phyloP scores from a whole-genome alignment of 1,140 invertebrate species.

The Lepidurus couesii region DNA sequence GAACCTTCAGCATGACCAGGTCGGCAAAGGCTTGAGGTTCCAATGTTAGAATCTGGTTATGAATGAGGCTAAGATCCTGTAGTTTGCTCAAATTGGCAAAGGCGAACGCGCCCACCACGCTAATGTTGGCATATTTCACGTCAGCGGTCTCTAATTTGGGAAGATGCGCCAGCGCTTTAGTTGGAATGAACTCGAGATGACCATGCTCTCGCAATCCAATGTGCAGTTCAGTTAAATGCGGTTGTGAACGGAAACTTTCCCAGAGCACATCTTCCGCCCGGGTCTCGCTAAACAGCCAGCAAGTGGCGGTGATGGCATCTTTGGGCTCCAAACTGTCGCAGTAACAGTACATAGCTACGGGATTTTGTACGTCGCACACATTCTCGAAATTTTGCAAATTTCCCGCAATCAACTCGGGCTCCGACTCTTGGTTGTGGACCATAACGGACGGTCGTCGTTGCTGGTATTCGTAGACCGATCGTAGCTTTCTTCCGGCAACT shows the following conservation, averaged over 20 bases:
- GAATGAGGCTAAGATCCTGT: constrained; percentile 57
- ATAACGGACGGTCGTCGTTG: not conserved
- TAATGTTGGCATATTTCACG: constrained; percentile 63
- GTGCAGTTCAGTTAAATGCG: constrained; percentile 58
- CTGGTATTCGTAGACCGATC: constrained; percentile 4
- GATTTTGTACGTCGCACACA: constrained; percentile 46
- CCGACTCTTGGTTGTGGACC: not conserved
- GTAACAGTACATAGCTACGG: constrained; percentile 46
- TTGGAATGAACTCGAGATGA: constrained; percentile 59
- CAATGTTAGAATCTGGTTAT: constrained; percentile 60
- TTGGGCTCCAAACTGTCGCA: constrained; percentile 43
- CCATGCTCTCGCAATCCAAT: constrained; percentile 61
- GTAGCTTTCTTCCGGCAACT: not conserved
- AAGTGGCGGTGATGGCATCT: constrained; percentile 49
- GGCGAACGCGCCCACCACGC: constrained; percentile 57
- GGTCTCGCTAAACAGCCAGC: constrained; percentile 58
- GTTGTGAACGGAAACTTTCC: constrained; percentile 60
- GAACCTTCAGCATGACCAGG: constrained; percentile 55
- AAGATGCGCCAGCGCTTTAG: constrained; percentile 57
- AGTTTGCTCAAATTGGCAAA: constrained; percentile 64
- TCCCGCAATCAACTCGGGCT: not conserved
- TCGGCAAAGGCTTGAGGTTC: constrained; percentile 60
- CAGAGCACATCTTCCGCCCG: constrained; percentile 60
- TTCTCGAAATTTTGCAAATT: constrained; percentile 39
- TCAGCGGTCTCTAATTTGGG: constrained; percentile 57